Base-by-base conservation (phyloP, 1,140 invertebrate species). In the Aphaenogaster floridana region DNA sequence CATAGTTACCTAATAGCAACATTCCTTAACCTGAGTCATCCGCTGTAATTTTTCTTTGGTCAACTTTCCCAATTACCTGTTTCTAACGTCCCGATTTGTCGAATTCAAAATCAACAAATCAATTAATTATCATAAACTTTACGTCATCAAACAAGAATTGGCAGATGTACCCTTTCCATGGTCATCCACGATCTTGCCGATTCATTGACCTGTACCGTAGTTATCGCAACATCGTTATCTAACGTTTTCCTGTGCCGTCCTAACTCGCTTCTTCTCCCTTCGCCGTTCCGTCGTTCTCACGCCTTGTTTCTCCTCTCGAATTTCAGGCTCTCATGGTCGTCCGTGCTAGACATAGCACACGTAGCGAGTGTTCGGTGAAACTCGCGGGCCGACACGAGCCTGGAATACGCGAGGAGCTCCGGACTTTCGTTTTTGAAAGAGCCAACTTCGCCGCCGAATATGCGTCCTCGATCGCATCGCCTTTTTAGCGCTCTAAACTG, bases 341-440 rank as follows among this genome's bases (percentile, higher is more conserved):
- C 83, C 71, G 69, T 72, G 74, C 85, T 91, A 89, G 72, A 89
- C 86, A 54, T 87, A 71, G 83, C 76, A 84, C 86, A 91, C 89
- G 87, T 85, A 89, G 90, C 87, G 66, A 89, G 87, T 78, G 88
- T 93, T 92, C 69, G 88, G 93, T 93, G 93, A 94, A 94, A 94
- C 93, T 94, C 90, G 45, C 36, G 52, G 78, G 36, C 64, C 85
- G 87, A 90, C 87, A 93, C 93, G 92, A 91, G 92, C 50, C 66
- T 89, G 89, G 93, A 92, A 93, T 94, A 93, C 92, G 83, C 89
- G 89, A 94, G 87, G 88, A 94, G 91, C 61, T 71, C 76, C 74
- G 86, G 85, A 93, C 90, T 94, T 93, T 93, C 92, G 91, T 94
- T 94, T 94, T 94, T 94, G 89, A 91, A 91, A 92, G 87, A 92